A percentile compares a stretch with the other conserved stretches of the same genome.
Conservation (phyloP, 2,888 invertebrate species). For the Eristalis arbustorum region DNA sequence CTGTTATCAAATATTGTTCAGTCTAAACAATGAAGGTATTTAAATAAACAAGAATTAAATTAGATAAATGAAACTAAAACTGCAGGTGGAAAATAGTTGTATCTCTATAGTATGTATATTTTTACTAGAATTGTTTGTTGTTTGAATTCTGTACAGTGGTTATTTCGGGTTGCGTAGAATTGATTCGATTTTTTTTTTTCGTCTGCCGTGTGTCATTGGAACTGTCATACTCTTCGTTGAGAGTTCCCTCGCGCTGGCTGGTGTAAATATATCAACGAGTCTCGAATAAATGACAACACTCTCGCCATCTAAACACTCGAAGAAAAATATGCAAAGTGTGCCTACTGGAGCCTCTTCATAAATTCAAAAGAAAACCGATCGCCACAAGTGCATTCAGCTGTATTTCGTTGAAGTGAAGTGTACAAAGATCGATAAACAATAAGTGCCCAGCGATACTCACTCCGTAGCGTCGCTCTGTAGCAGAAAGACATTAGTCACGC, state of each 20-base stretch:
- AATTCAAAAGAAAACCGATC: neutral
- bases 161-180: neutral
- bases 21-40: conserved; percentile 36
- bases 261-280: neutral
- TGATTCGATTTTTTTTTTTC: neutral
- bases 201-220: no score
- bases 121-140: neutral
- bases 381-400: neutral
- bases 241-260: neutral
- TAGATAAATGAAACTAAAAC: conserved; percentile 10
- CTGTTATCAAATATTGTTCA: conserved; percentile 49
- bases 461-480: neutral
- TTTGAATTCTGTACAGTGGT: conserved; percentile 19
- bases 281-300: neutral
- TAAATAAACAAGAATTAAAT: conserved; percentile 22
- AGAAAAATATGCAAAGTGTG: neutral
- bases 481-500: neutral
- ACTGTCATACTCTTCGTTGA: neutral
- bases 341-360: neutral
- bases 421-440: neutral
- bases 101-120: neutral
- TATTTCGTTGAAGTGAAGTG: neutral
- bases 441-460: neutral
- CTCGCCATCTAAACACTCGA: neutral
- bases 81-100: neutral